Evolutionary conservation across 1,140 invertebrate species (phyloP).

Genomic region (Lordiphosa stackelbergi): DNA sequence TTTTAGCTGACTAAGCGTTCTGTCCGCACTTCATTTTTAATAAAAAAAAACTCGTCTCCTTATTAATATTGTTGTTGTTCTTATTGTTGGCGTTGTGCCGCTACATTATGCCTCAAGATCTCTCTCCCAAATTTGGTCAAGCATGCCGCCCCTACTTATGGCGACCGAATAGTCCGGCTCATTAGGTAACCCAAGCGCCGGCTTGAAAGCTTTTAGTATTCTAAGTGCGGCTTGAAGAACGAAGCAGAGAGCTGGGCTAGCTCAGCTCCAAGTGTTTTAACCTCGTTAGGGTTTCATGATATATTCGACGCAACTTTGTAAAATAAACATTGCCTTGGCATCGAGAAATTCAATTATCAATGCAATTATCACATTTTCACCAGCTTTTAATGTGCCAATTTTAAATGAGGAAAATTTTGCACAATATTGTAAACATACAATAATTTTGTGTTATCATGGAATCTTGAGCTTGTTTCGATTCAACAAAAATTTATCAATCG

Average conservation of each 20-base stretch:
- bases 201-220: constrained; percentile 45
- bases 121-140: constrained; percentile 65
- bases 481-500: no score
- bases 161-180: constrained; percentile 29
- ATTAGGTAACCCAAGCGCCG: constrained; percentile 64
- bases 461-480: no score
- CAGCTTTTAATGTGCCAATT: neutral
- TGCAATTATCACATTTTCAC: constrained; percentile 4
- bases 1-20: constrained; percentile 61
- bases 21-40: constrained; percentile 62
- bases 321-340: neutral
- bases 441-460: no score
- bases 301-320: neutral
- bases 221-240: constrained; percentile 1
- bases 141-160: constrained; percentile 64
- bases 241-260: no score
- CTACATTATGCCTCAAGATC: constrained; percentile 53
- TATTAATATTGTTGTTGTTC: constrained; percentile 7
- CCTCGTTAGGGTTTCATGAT: constrained; percentile 21
- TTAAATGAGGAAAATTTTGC: neutral
- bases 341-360: constrained; percentile 4
- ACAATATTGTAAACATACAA: neutral
- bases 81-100: constrained; percentile 49
- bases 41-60: constrained; percentile 24
- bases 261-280: constrained; percentile 26